Evolutionary conservation across 2,797 vertebrate genomes (phyloP).

Genomic region (Scolopax bukidnonensis): DNA sequence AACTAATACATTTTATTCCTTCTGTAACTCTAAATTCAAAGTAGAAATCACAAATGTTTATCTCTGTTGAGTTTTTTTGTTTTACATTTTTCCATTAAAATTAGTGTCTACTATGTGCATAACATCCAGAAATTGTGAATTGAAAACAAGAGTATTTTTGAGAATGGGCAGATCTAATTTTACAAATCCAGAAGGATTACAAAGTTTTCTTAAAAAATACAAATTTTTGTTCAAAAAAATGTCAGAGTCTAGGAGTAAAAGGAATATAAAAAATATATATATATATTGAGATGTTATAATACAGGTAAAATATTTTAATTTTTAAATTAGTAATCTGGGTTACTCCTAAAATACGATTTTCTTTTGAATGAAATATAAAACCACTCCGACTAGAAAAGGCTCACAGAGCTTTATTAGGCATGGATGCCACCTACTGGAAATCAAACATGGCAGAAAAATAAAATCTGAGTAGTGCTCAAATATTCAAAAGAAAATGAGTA

Average conservation of each 20-base stretch:
- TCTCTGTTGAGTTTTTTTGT: not conserved
- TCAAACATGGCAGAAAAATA: not conserved
- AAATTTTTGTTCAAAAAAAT: not conserved
- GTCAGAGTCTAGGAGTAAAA: rapidly evolving
- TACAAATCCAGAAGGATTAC: not conserved
- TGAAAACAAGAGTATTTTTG: not conserved
- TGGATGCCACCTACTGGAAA: conserved; percentile 31
- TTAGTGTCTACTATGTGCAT: not conserved
- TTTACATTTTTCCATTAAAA: not conserved
- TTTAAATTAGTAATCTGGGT: not conserved
- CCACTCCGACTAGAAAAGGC: not conserved
- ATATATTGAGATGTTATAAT: not conserved
- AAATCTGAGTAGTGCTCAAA: not conserved
- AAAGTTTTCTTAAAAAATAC: not conserved
- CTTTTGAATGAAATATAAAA: not conserved
- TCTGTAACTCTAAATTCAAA: not conserved
- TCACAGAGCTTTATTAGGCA: not conserved
- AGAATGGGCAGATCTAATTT: not conserved
- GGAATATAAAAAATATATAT: not conserved
- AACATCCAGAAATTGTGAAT: not conserved
- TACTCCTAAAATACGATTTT: not conserved
- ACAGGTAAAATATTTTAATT: not conserved
- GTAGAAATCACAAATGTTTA: not conserved
- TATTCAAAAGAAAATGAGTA: not conserved
- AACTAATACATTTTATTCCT: not conserved